Conservation (phyloP, 2,888 invertebrate species). For the Matsumyia berberina region DNA sequence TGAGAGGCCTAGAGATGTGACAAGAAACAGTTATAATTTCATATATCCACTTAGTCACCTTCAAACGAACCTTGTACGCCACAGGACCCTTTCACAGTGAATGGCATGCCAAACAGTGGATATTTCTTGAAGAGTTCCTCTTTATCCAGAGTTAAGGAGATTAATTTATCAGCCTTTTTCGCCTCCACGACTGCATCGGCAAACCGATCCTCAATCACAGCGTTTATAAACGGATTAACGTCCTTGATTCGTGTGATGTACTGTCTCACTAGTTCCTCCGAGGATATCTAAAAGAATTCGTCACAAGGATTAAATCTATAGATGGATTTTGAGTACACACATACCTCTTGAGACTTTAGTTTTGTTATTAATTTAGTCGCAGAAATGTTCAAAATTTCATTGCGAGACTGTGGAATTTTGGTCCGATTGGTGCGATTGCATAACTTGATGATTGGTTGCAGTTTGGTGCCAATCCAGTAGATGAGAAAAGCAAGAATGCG, state of each 20-base stretch:
- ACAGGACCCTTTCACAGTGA: constrained; percentile 93
- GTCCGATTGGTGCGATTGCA: constrained; percentile 20
- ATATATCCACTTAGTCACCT: no score
- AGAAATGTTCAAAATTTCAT: constrained; percentile 46
- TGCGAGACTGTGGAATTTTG: constrained; percentile 14
- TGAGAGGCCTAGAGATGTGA: constrained; percentile 86
- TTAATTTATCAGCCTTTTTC: constrained; percentile 85
- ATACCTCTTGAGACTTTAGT: constrained; percentile 52
- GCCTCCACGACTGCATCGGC: constrained; percentile 88
- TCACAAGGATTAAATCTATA: background rate
- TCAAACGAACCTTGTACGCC: constrained; percentile 87
- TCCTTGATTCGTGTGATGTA: constrained; percentile 88
- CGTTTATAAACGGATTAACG: constrained; percentile 89
- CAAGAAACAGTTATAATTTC: background rate
- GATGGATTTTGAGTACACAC: background rate
- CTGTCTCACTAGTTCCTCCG: constrained; percentile 86
- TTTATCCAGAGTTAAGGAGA: constrained; percentile 78
- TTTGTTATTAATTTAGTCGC: constrained; percentile 41
- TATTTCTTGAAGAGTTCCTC: constrained; percentile 83
- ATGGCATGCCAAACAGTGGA: constrained; percentile 92
- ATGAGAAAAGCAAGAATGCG: constrained; percentile 33
- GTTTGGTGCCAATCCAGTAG: constrained; percentile 35
- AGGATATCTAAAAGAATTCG: constrained; percentile 81
- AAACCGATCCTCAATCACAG: constrained; percentile 89
- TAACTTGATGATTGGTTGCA: constrained; percentile 36